These are phyloP conservation scores for Papilio demoleus DNA, from an alignment of 2,888 invertebrate genomes.

Conservation along the genomic window DNA sequence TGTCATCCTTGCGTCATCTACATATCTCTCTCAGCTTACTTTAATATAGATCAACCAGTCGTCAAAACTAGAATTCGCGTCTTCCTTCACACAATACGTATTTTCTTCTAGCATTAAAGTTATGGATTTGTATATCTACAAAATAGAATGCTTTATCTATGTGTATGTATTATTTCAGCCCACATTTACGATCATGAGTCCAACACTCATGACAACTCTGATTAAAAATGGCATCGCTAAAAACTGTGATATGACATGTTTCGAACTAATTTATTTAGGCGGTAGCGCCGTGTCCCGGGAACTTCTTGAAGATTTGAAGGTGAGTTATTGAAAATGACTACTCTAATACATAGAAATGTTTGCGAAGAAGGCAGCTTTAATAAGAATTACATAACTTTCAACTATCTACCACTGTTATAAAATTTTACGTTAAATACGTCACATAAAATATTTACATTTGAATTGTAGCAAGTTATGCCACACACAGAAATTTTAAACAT, in stretches of 20 bases:
- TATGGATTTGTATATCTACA: neutral
- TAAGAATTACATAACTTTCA: no score
- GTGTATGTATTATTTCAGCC: slow-evolving; percentile 56
- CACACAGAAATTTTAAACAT: slow-evolving; percentile 55
- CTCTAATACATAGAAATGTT: no score
- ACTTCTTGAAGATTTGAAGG: slow-evolving; percentile 61
- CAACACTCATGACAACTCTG: slow-evolving; percentile 60
- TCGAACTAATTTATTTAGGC: slow-evolving; percentile 57
- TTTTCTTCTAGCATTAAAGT: no score
- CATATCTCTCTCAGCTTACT: no score
- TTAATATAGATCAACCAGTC: neutral
- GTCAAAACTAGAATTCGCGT: neutral
- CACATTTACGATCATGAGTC: slow-evolving; percentile 57
- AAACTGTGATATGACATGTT: slow-evolving; percentile 62
- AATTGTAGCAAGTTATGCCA: slow-evolving; percentile 57
- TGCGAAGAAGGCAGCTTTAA: no score
- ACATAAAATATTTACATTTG: slow-evolving; percentile 16
- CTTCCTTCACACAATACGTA: neutral
- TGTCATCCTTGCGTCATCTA: no score
- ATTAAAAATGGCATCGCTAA: slow-evolving; percentile 53
- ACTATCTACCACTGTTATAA: neutral
- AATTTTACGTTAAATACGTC: neutral
- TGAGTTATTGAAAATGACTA: slow-evolving; percentile 44
- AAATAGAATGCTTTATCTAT: neutral
- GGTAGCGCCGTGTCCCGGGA: slow-evolving; percentile 63